Evolutionary conservation across 2,888 invertebrate species (phyloP), one percentile per base, ranked within the genome.

Genomic region (Lacanobia wlatinum): DNA sequence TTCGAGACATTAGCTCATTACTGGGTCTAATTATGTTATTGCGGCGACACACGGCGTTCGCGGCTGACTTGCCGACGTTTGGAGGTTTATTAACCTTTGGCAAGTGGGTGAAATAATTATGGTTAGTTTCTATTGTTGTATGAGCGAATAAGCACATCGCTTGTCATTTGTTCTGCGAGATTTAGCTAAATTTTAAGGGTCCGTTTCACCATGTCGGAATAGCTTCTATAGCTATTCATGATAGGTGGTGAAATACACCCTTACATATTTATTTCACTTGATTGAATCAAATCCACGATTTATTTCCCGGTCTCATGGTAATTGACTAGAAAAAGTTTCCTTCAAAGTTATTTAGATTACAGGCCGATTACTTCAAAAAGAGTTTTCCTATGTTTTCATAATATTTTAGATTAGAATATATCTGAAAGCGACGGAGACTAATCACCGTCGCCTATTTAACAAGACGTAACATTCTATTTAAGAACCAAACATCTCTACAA

Each of bases 1-100:
- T 84, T 84, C 75, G 75, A 74, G 79, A 81, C 86, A 81, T 84
- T 85, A 84, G 84, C 84, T 84, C 76, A 84, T 84, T 84, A 84
- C 79, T 73, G 85, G 53, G 65, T 66, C 78, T 84, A 84, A 84
- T 84, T 84, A 85, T 85, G 86, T 85, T 85, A 76, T 84, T 79
- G 58, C 55, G 68, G 73, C 21, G 67, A 84, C 86, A 85, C 73
- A 84, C 81, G 46, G 75, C 21, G 46, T 43, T 2, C 18, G 21
- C 16, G 67, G 38, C 7, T 46, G 59, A 34, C 8, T 16, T 60
- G 28, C 63, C n/a, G 28, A 9, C 52, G 46, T 23, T 55, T 18
- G 50, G n/a, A 53, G 66, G 40, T 65, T 77, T 55, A 55, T 50
- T 71, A 64, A 64, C 50, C 48, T 56, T n/a, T 23, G 8, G 38